Evolutionary conservation across 2,888 invertebrate species (phyloP), one percentile per base, ranked within the genome.

Genomic region (Perdita meconis): DNA sequence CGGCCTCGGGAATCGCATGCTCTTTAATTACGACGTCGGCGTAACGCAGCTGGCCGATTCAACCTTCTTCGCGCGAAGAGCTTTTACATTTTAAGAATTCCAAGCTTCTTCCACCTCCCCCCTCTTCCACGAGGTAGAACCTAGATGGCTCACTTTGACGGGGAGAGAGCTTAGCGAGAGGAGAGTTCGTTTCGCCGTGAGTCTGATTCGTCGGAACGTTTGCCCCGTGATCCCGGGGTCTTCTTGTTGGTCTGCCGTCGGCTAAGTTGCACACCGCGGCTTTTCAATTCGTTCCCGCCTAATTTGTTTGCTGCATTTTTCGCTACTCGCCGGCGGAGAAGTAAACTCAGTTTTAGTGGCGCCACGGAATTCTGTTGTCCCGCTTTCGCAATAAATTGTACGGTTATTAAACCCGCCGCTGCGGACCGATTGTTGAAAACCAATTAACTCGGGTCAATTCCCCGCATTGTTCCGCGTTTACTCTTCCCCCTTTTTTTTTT

Each of bases 11-110:
- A 66, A 66, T 76, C 51, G 57, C 26, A 38, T 10, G 55, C 47
- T 61, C 69, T 64, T 76, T 82, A 70, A 82, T 82, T 82, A 82
- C 82, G 40, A 50, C 59, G 50, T 63, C 34, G 55, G 42, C 55
- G 36, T 64, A 65, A 80, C 64, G 70, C 53, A 19, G 34, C 63
- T 38, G 34, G 24, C 30, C 53, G 64, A 75, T 75, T 73, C 38
- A 40, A 72, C 44, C 22, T 42, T 47, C 65, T 50, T 53, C 22
- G 4, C 51, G 40, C 12, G 36, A 44, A 57, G 44, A 64, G 44
- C 22, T 64, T 73, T 56, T 16, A 4, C 61, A 44, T 61, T 44
- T 55, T 19, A 55, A 72, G 44, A 55, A 59, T 75, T 59, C 34
- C 44, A 12, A 1, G 42, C 12, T 42, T 40, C 47, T n/a, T 10